A percentile compares a stretch with the other conserved stretches of the same genome.
phyloP scores from a whole-genome alignment of 2,113 vertebrate genomes.

The Lepisosteus osseus region DNA sequence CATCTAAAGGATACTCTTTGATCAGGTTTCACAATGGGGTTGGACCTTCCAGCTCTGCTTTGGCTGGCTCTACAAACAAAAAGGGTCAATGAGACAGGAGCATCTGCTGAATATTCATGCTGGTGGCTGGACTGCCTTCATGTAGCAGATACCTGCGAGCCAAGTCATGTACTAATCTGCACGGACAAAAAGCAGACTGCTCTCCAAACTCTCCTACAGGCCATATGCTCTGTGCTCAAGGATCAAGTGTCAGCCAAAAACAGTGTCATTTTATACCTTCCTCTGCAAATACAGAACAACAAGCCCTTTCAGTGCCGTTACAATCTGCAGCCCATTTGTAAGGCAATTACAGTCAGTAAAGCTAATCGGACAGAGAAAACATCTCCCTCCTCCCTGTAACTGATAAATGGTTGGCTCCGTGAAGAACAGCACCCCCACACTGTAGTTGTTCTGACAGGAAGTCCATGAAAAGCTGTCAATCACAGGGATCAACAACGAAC shows the following conservation, averaged over 20 bases:
- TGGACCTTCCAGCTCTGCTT: neutral
- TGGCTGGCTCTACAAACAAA: constrained; percentile 18
- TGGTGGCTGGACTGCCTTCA: neutral
- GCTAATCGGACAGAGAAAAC: constrained; percentile 15
- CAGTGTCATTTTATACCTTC: constrained; percentile 7
- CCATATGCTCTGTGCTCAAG: constrained; percentile 9
- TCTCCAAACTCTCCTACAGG: constrained; percentile 2
- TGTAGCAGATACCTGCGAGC: neutral
- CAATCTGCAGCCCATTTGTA: constrained; percentile 19
- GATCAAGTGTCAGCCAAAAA: constrained; percentile 18
- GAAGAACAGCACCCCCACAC: constrained; percentile 9
- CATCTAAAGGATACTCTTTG: constrained; percentile 7
- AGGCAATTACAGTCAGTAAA: constrained; percentile 20
- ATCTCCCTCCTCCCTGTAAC: neutral
- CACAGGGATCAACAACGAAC: constrained; percentile 6
- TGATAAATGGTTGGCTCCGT: neutral
- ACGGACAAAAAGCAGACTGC: neutral
- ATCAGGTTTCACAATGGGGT: constrained; percentile 2
- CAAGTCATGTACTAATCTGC: constrained; percentile 14
- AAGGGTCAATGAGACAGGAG: constrained; percentile 10
- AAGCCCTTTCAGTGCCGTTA: neutral
- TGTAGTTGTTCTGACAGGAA: neutral
- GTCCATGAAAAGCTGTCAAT: constrained; percentile 21
- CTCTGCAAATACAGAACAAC: neutral
- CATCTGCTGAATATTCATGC: neutral